Percentiles rank a stretch among this genome's conserved stretches.
Evolutionary conservation across 1,140 invertebrate genomes (phyloP).

Genomic region (Vanessa atalanta): DNA sequence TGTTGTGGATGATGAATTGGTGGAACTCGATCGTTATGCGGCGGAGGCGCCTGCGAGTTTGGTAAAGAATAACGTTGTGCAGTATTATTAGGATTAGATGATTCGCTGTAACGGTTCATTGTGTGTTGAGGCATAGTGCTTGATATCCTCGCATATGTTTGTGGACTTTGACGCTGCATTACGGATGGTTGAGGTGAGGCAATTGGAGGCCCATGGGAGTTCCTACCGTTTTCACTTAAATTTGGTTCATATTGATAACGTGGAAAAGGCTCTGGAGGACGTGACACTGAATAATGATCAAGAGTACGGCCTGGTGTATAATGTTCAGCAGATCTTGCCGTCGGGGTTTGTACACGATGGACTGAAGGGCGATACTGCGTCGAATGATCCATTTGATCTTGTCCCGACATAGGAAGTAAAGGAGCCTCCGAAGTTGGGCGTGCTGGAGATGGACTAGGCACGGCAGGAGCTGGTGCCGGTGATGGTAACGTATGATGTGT

Average conservation of each 20-base stretch:
- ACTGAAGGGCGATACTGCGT: conserved; percentile 54
- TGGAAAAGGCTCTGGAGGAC: conserved; percentile 60
- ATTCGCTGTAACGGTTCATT: conserved; percentile 58
- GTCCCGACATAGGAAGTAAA: conserved; percentile 36
- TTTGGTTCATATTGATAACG: conserved; percentile 68
- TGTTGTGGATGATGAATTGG: conserved; percentile 71
- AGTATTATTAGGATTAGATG: conserved; percentile 56
- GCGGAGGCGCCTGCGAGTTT: conserved; percentile 61
- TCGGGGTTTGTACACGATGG: conserved; percentile 67
- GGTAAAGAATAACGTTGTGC: conserved; percentile 61
- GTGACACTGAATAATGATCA: conserved; percentile 65
- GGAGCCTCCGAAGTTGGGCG: conserved; percentile 61
- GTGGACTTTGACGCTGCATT: conserved; percentile 66
- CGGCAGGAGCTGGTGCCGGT: conserved; percentile 66
- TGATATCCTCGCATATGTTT: conserved; percentile 67
- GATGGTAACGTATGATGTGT: conserved; percentile 60
- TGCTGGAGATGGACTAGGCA: conserved; percentile 62
- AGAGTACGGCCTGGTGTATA: conserved; percentile 59
- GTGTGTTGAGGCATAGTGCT: conserved; percentile 63
- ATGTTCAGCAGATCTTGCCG: conserved; percentile 58
- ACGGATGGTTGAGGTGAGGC: conserved; percentile 65
- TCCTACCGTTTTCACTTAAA: conserved; percentile 54
- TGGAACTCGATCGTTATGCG: conserved; percentile 71
- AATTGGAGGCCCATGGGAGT: conserved; percentile 53
- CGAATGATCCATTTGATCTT: conserved; percentile 53